phyloP scores from a whole-genome alignment of 2,113 vertebrate species.

The Sigmodon hispidus region DNA sequence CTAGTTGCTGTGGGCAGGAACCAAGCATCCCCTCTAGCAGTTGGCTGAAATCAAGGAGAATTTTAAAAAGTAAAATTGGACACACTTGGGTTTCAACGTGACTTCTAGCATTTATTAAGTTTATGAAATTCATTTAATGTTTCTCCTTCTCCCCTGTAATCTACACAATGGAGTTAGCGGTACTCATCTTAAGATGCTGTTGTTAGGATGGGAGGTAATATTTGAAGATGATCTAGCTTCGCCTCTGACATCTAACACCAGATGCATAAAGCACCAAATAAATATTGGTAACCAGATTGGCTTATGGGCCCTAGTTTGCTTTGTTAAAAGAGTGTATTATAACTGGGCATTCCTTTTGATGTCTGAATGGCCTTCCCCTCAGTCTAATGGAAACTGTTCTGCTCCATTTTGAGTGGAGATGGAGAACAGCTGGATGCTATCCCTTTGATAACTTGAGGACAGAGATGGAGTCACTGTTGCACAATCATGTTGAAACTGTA shows the following conservation, averaged over 20 bases:
- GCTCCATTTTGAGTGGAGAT: constrained; percentile 21
- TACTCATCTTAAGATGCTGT: background rate
- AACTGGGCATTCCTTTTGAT: constrained; percentile 56
- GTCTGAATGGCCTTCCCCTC: constrained; percentile 24
- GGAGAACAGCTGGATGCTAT: constrained; percentile 54
- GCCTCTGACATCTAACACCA: background rate
- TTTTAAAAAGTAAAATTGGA: background rate
- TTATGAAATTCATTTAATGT: background rate
- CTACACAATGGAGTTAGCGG: background rate
- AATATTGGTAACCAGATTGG: background rate
- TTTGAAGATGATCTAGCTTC: background rate
- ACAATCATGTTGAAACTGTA: background rate
- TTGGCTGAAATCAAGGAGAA: constrained; percentile 19
- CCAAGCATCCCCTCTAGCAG: background rate
- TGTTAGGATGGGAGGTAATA: background rate
- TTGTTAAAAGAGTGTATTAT: background rate
- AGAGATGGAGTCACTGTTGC: background rate
- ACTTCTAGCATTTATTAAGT: background rate
- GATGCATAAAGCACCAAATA: background rate
- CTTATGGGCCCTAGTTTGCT: background rate
- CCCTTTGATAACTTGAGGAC: constrained; percentile 52
- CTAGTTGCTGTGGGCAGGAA: background rate
- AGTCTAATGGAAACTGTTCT: constrained; percentile 11
- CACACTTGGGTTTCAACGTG: background rate
- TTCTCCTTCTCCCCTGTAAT: background rate